phyloP scores from a whole-genome alignment of 2,888 invertebrate species.

The Leptopilina myrica region DNA sequence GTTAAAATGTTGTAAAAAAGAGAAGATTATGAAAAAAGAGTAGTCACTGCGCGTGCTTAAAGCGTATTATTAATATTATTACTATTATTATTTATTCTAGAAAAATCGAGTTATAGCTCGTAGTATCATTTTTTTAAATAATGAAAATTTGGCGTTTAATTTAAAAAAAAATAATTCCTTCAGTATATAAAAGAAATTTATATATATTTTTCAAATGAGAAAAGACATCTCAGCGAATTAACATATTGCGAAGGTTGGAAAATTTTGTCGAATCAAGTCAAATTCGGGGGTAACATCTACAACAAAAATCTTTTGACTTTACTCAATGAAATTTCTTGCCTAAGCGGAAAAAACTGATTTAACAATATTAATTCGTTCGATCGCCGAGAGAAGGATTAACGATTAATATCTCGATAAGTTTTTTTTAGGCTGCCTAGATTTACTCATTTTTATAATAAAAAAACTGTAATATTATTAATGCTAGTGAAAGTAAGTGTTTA shows the following conservation, averaged over 20 bases:
- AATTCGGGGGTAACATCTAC: constrained; percentile 23
- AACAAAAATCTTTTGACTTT: constrained; percentile 14
- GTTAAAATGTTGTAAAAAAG: constrained; percentile 6
- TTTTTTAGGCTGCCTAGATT: constrained; percentile 62
- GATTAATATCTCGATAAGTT: constrained; percentile 62
- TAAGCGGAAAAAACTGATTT: constrained; percentile 49
- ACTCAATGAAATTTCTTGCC: constrained; percentile 40
- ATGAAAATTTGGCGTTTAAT: constrained; percentile 42
- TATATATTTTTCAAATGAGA: constrained; percentile 48
- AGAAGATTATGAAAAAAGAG: constrained; percentile 14
- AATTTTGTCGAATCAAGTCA: constrained; percentile 16
- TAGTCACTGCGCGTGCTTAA: constrained; percentile 47
- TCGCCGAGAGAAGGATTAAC: constrained; percentile 62
- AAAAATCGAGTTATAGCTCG: constrained; percentile 1
- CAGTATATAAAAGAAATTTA: constrained; percentile 9
- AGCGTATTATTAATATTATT: constrained; percentile 31
- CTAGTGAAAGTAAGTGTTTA: constrained; percentile 52
- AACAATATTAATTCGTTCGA: constrained; percentile 62
- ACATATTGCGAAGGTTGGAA: constrained; percentile 40
- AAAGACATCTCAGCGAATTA: constrained; percentile 23
- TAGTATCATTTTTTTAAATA: constrained; percentile 34
- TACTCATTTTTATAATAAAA: constrained; percentile 59
- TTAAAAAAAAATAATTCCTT: background rate
- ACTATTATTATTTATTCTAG: constrained; percentile 50
- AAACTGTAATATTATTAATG: constrained; percentile 63